phyloP scores from a whole-genome alignment of 2,888 invertebrate species.

The Cantharis rustica region DNA sequence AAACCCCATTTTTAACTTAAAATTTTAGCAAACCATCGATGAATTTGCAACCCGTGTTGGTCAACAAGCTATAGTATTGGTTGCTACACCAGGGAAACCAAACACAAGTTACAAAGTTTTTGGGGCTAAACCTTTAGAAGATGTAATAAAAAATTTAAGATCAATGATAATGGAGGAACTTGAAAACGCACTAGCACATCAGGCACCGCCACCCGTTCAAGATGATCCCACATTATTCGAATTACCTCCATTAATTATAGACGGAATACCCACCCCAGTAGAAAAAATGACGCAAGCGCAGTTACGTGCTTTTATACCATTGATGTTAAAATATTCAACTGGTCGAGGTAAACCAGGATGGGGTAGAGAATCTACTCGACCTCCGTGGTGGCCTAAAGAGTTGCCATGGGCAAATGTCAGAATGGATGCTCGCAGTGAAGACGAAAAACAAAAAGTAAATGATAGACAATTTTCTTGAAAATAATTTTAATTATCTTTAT shows the following conservation, averaged over 20 bases:
- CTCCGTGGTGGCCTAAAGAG: conserved; percentile 98
- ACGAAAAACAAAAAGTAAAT: conserved; percentile 92
- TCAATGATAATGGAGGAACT: conserved; percentile 94
- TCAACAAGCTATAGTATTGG: conserved; percentile 94
- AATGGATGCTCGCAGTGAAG: conserved; percentile 95
- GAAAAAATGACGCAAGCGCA: conserved; percentile 99
- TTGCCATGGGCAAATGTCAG: conserved; percentile 98
- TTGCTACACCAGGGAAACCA: conserved; percentile 95
- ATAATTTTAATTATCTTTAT: conserved; percentile 5
- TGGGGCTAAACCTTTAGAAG: conserved; percentile 95
- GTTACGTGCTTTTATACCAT: conserved; percentile 92
- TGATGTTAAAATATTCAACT: conserved; percentile 97
- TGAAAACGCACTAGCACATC: conserved; percentile 90
- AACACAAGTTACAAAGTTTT: conserved; percentile 96
- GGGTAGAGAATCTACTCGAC: conserved; percentile 94
- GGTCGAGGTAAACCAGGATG: conserved; percentile 97
- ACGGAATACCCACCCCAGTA: conserved; percentile 96
- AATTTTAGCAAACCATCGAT: conserved; percentile 83
- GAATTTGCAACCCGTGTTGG: conserved; percentile 97
- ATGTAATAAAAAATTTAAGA: conserved; percentile 89
- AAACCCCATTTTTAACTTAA: neutral
- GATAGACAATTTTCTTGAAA: neutral
- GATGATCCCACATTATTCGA: conserved; percentile 95
- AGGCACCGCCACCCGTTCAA: conserved; percentile 82
- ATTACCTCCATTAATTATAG: conserved; percentile 93